These are phyloP conservation scores for Corella eumyota DNA, from an alignment of 23 tunicate species.

Conservation along the genomic window DNA sequence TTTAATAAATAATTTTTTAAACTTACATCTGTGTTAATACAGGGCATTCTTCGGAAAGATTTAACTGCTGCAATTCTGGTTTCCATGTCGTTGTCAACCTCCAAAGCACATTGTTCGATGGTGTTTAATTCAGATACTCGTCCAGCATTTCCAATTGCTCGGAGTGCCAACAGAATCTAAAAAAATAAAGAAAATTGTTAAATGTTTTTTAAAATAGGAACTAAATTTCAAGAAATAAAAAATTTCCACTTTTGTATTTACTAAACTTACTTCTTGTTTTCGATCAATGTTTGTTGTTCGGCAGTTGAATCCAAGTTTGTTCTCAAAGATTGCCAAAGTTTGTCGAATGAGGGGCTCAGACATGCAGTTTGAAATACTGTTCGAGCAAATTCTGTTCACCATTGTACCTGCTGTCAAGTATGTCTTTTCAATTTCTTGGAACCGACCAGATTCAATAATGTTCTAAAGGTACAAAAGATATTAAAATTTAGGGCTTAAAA, in stretches of 20 bases:
- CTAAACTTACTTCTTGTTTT: slow-evolving; percentile 37
- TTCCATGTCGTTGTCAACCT: slow-evolving; percentile 63
- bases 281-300: slow-evolving; percentile 34
- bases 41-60: slow-evolving; percentile 76
- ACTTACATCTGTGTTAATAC: slow-evolving; percentile 72
- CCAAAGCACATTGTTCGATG: slow-evolving; percentile 35
- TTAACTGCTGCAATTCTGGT: slow-evolving; percentile 71
- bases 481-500: neutral
- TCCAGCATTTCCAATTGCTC: slow-evolving; percentile 89
- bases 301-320: slow-evolving; percentile 76
- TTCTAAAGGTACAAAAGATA: neutral
- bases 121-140: slow-evolving; percentile 16
- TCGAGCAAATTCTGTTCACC: slow-evolving; percentile 48
- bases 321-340: slow-evolving; percentile 33
- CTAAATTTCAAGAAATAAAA: neutral
- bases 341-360: slow-evolving; percentile 17
- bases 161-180: slow-evolving; percentile 48
- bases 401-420: slow-evolving; percentile 63
- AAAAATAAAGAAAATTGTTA: neutral
- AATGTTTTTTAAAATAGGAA: neutral
- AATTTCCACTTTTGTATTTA: neutral
- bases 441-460: slow-evolving; percentile 33
- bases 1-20: neutral
- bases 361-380: slow-evolving; percentile 33
- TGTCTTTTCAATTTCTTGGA: slow-evolving; percentile 20